Percentiles rank a stretch among this genome's conserved stretches.
These are phyloP conservation scores for Scytalopus superciliaris DNA, from an alignment of 2,113 vertebrate species.

Conservation along the genomic window DNA sequence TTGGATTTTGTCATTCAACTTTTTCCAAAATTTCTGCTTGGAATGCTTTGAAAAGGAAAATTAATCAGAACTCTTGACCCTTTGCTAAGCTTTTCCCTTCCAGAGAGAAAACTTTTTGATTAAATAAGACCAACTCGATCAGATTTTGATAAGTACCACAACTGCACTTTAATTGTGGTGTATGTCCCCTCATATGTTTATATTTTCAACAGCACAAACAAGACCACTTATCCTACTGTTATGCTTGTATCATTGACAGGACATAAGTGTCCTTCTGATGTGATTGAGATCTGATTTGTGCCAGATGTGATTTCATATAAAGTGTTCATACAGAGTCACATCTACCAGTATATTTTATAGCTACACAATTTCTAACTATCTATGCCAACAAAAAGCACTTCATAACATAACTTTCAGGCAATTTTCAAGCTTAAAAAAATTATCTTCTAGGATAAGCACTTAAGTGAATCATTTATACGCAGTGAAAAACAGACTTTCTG, in stretches of 20 bases:
- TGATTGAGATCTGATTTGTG: not conserved
- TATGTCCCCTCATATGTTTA: not conserved
- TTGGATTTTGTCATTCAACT: not conserved
- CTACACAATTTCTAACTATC: not conserved
- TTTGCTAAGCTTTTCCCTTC: not conserved
- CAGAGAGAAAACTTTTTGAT: not conserved
- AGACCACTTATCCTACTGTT: not conserved
- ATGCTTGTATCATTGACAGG: not conserved
- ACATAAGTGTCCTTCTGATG: not conserved
- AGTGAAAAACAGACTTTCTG: constrained; percentile 6
- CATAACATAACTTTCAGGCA: constrained; percentile 4
- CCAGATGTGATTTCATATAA: not conserved
- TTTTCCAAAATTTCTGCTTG: not conserved
- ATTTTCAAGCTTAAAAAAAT: constrained; percentile 43
- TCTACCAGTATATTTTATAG: not conserved
- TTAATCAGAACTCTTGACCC: not conserved
- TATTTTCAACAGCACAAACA: not conserved
- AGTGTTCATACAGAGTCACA: not conserved
- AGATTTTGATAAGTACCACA: not conserved
- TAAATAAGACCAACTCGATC: not conserved
- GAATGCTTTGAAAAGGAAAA: not conserved
- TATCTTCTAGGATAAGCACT: not conserved
- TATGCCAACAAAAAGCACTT: not conserved
- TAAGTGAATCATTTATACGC: constrained; percentile 40
- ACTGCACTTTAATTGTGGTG: not conserved